Evolutionary conservation across 1,140 invertebrate species (phyloP).

Genomic region (Cephus cinctus): DNA sequence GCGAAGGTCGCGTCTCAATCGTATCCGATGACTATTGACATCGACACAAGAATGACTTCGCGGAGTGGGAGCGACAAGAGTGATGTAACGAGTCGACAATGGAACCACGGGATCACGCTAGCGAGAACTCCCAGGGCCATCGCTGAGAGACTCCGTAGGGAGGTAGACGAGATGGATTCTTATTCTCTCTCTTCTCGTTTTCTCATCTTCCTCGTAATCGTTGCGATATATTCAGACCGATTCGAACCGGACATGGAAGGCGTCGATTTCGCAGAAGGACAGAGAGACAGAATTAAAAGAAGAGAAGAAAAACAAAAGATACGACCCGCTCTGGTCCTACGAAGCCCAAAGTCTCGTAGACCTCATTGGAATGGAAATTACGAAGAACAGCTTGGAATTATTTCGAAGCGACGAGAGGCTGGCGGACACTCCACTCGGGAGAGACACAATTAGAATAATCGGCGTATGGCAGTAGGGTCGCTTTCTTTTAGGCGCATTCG

Average conservation of each 20-base stretch:
- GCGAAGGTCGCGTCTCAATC: constrained; percentile 44
- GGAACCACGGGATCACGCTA: constrained; percentile 23
- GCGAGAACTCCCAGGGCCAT: constrained; percentile 14
- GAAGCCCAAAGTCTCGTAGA: no score
- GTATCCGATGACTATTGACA: constrained; percentile 37
- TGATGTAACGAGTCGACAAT: constrained; percentile 41
- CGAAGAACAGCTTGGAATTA: no score
- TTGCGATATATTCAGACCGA: background rate
- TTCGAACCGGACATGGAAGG: no score
- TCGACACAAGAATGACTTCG: constrained; percentile 28
- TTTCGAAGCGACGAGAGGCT: no score
- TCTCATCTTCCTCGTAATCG: background rate
- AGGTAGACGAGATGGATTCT: background rate
- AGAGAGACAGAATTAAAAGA: no score
- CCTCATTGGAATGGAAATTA: no score
- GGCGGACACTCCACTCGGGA: no score
- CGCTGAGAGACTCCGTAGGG: background rate
- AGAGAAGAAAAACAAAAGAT: no score
- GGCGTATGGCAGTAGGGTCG: constrained; percentile 8
- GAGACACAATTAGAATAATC: constrained; percentile 43
- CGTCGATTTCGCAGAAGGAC: no score
- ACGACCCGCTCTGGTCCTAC: no score
- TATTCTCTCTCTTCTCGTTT: background rate
- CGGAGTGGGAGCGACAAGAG: constrained; percentile 32
- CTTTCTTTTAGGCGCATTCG: constrained; percentile 12